These are phyloP conservation scores for Fulmarus glacialis DNA, from an alignment of 2,113 vertebrate genomes.

Conservation along the genomic window DNA sequence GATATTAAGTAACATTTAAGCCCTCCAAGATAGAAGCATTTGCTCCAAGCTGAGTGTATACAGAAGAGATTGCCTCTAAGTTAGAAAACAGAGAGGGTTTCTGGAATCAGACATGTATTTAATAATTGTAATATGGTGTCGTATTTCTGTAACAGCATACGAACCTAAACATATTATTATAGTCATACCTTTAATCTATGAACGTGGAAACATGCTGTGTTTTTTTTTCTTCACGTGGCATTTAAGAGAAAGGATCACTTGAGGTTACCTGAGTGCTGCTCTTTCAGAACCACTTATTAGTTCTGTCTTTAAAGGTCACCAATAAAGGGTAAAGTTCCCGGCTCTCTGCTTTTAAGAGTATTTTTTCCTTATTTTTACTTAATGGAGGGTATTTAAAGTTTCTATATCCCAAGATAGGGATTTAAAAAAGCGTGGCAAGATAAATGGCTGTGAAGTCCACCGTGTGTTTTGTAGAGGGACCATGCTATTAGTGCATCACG, in stretches of 20 bases:
- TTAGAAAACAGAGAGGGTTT: background rate
- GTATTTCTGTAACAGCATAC: background rate
- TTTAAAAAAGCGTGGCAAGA: background rate
- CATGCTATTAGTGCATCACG: background rate
- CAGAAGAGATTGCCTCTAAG: background rate
- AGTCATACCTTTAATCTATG: background rate
- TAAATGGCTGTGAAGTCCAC: background rate
- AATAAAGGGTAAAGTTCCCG: conserved; percentile 62
- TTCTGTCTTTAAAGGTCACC: conserved; percentile 73
- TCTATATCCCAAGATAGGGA: background rate
- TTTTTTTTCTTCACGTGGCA: conserved; percentile 3
- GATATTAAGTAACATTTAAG: background rate
- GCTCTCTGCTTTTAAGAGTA: conserved; percentile 26
- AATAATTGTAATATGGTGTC: background rate
- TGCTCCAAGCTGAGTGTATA: background rate
- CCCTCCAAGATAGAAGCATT: background rate
- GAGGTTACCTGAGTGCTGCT: conserved; percentile 28
- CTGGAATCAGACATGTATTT: background rate
- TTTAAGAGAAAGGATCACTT: conserved; percentile 38
- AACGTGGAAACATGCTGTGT: background rate
- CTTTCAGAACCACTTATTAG: conserved; percentile 47
- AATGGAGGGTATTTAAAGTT: conserved; percentile 33
- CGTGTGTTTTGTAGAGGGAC: background rate
- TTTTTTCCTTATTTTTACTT: conserved; percentile 40
- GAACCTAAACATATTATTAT: background rate